These are phyloP conservation scores for Drosophila biarmipes DNA, from an alignment of 1,140 invertebrate genomes.

Conservation along the genomic window DNA sequence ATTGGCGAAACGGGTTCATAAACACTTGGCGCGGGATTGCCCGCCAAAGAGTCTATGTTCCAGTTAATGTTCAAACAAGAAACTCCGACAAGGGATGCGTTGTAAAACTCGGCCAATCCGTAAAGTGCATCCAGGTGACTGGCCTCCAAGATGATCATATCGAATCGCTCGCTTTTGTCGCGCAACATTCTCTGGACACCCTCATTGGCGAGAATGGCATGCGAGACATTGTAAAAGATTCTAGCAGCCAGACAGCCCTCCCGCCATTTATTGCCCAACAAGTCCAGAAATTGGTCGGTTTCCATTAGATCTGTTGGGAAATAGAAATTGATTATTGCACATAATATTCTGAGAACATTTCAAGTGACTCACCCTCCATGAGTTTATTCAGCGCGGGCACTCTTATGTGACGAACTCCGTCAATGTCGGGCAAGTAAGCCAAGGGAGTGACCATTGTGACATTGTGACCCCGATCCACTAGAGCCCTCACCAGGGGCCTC, in stretches of 20 bases:
- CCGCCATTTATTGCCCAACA: constrained; percentile 29
- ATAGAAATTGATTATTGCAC: background rate
- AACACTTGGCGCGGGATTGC: constrained; percentile 55
- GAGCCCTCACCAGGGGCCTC: constrained; percentile 18
- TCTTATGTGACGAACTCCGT: constrained; percentile 41
- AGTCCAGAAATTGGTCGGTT: background rate
- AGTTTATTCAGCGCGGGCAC: constrained; percentile 17
- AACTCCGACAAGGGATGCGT: constrained; percentile 54
- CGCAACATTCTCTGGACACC: constrained; percentile 41
- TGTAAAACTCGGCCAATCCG: constrained; percentile 56
- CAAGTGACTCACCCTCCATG: constrained; percentile 25
- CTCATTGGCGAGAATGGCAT: constrained; percentile 18
- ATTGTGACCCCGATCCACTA: constrained; percentile 32
- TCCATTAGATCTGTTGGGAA: constrained; percentile 1
- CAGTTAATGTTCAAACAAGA: constrained; percentile 38
- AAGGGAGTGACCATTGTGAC: constrained; percentile 43
- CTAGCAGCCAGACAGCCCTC: constrained; percentile 1
- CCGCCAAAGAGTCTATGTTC: constrained; percentile 38
- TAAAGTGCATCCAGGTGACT: constrained; percentile 46
- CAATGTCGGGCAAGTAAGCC: constrained; percentile 5
- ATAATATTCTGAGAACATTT: too few species aligned
- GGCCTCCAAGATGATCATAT: constrained; percentile 62
- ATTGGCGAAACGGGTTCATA: constrained; percentile 73
- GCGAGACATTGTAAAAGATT: constrained; percentile 16
- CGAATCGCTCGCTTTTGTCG: constrained; percentile 46